phyloP scores from a whole-genome alignment of 2,888 invertebrate genomes.

The Cephonodes hylas region DNA sequence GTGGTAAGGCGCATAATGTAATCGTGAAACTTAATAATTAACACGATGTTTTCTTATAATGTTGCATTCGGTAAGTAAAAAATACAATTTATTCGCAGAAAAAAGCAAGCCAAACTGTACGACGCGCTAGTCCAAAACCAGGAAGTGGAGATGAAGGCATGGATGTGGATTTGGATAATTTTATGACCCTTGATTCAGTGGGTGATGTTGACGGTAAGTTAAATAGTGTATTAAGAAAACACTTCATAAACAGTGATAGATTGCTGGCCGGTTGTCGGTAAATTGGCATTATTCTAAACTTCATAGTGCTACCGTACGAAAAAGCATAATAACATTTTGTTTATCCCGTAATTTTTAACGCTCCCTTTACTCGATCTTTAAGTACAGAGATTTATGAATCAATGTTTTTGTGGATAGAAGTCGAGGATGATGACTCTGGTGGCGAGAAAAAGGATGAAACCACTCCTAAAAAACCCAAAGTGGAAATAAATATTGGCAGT shows the following conservation, averaged over 20 bases:
- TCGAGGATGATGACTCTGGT: constrained; percentile 81
- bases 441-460: constrained; percentile 81
- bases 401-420: constrained; percentile 51
- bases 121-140: constrained; percentile 76
- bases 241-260: no score
- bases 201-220: constrained; percentile 89
- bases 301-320: no score
- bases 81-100: constrained; percentile 38
- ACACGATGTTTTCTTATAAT: no score
- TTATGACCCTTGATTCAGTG: constrained; percentile 93
- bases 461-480: constrained; percentile 80
- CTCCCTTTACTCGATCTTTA: no score
- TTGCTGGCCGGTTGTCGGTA: no score
- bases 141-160: constrained; percentile 86
- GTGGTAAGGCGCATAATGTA: constrained; percentile 65
- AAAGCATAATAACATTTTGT: no score
- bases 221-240: not conserved
- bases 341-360: not conserved
- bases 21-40: not conserved
- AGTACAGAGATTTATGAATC: not conserved
- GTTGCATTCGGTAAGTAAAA: not conserved
- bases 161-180: constrained; percentile 90
- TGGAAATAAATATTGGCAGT: constrained; percentile 87
- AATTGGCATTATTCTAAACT: no score
- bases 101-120: constrained; percentile 59